phyloP scores from a whole-genome alignment of 2,888 invertebrate genomes.

The Hymenopus coronatus region DNA sequence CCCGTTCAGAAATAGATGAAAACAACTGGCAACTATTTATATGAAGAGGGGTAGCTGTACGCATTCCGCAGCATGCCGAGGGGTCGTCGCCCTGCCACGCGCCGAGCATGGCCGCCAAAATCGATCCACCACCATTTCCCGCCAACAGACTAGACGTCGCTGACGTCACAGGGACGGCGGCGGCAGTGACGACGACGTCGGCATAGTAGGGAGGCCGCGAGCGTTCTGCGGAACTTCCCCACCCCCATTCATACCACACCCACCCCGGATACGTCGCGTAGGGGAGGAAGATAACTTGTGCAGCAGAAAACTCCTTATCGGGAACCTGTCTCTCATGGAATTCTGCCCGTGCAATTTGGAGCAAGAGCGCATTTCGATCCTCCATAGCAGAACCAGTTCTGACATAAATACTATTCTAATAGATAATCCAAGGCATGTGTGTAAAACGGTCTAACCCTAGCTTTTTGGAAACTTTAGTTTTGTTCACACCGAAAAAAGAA shows the following conservation, averaged over 20 bases:
- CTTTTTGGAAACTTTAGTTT: too few relatives aligned
- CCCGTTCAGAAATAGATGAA: neutral
- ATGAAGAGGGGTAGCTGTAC: neutral
- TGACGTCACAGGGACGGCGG: neutral
- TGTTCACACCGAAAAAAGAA: too few relatives aligned
- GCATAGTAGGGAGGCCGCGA: constrained; percentile 46
- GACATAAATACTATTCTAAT: too few relatives aligned
- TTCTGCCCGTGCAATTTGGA: too few relatives aligned
- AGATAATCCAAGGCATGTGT: too few relatives aligned
- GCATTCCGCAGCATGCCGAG: neutral
- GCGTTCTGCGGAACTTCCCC: constrained; percentile 29
- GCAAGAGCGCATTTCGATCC: too few relatives aligned
- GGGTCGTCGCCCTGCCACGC: constrained; percentile 21
- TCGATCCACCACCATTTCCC: neutral
- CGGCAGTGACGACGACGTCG: constrained; percentile 38
- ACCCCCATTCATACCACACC: neutral
- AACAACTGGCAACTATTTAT: neutral
- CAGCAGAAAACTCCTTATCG: neutral
- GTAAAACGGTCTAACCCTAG: too few relatives aligned
- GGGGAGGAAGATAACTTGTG: neutral
- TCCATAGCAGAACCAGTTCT: too few relatives aligned
- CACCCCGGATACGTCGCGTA: neutral
- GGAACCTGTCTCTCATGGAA: too few relatives aligned
- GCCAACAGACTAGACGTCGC: neutral
- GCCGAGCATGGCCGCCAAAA: constrained; percentile 20